A percentile compares a stretch with the other conserved stretches of the same genome.
These are phyloP conservation scores for Barbus barbus DNA, from an alignment of 2,113 vertebrate species.

Conservation along the genomic window DNA sequence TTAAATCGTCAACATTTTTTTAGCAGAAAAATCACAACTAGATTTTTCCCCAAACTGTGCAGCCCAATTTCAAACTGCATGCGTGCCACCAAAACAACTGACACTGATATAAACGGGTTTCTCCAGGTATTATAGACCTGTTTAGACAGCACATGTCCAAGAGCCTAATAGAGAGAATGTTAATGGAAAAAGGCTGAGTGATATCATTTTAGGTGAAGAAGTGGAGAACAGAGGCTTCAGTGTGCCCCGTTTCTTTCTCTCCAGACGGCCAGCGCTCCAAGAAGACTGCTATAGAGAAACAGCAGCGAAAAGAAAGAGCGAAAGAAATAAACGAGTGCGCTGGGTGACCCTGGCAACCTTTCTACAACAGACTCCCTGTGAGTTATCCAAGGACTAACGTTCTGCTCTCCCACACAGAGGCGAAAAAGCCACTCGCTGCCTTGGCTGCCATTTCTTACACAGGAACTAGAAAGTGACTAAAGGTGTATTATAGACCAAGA, in stretches of 20 bases:
- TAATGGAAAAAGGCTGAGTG: too few species aligned
- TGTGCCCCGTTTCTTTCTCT: constrained; percentile 36
- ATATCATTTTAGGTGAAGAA: constrained; percentile 15
- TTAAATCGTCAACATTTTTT: too few species aligned
- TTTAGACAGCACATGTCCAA: too few species aligned
- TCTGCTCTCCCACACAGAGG: not conserved
- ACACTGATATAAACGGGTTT: too few species aligned
- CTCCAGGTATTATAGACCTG: too few species aligned
- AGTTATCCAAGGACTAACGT: constrained; percentile 1
- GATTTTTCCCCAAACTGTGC: too few species aligned
- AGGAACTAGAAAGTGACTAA: constrained; percentile 3
- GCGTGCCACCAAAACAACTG: not conserved
- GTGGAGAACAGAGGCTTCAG: constrained; percentile 49
- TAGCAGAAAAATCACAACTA: too few species aligned
- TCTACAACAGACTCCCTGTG: constrained; percentile 28
- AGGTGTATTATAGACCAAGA: not conserved
- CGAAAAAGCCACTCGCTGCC: not conserved
- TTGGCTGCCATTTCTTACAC: not conserved
- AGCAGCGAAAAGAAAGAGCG: not conserved
- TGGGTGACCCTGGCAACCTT: constrained; percentile 48
- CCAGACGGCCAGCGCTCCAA: not conserved
- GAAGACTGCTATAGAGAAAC: constrained; percentile 38
- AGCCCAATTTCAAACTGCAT: not conserved
- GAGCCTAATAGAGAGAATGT: too few species aligned
- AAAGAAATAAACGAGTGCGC: constrained; percentile 5